Base-by-base conservation (phyloP, 1,140 invertebrate species). In the Cylas formicarius region DNA sequence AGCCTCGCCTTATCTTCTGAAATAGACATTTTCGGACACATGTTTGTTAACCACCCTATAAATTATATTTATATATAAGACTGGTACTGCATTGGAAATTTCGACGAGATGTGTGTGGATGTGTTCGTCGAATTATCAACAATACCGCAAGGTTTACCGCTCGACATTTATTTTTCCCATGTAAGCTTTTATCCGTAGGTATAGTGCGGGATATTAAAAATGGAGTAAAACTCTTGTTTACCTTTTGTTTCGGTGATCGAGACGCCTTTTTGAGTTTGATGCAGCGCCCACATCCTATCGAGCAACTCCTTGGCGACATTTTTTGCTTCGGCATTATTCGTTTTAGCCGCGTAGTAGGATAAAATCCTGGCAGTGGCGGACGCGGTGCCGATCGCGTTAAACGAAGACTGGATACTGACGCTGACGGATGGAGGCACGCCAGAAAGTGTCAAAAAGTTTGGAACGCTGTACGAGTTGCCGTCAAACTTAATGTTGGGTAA, bases 301-400 rank as follows among this genome's bases (percentile, higher is more conserved):
- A 36, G 24, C 2, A 36, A 4, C 24, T 17, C 6, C 18, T 36
- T 36, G 13, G 34, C 34, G 3, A 20, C 34, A n/a, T 17, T 1
- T 36, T 36, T 36, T 2, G 34, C 34, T 17, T 36, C n/a, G 7
- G 16, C 34, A 3, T 17, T n/a, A 20, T 36, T 36, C 11, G 34
- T 22, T 36, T 36, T 36, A 20, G 34, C 34, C 7, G 34, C 34
- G 9, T 36, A 36, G 17, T 36, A 36, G 34, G 34, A 9, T 22
- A 36, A 36, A 9, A 22, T 20, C 13, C 34, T 36, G 17, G 34
- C 34, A 20, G 34, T 36, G 17, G 16, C 34, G 2, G 34, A 9
- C n/a, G 2, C 34, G 11, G 34, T 36, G 11, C 34, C 34, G 6
- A 36, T 22, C 11, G 21, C 34, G 14, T 17, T 9, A 0, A 10